Evolutionary conservation across 2,797 vertebrate species (phyloP).

Genomic region (Pelobates cultripes): DNA sequence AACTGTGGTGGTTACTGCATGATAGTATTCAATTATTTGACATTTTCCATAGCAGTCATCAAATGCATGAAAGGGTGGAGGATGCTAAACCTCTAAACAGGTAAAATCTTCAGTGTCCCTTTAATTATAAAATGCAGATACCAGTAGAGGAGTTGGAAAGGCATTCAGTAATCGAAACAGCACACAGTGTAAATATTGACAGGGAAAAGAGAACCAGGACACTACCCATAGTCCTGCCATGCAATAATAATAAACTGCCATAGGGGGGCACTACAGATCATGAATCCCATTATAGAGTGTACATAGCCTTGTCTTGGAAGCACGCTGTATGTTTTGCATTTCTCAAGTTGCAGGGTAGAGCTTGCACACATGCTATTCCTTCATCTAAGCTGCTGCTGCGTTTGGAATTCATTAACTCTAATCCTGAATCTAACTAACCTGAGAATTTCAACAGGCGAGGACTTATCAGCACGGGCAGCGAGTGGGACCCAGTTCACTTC

Average conservation of each 20-base stretch:
- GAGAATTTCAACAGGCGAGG: conserved; percentile 58
- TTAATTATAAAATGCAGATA: too few relatives aligned
- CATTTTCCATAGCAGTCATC: too few relatives aligned
- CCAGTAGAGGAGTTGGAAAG: background rate
- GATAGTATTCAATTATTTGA: too few relatives aligned
- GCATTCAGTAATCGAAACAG: background rate
- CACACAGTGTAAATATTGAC: background rate
- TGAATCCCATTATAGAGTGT: background rate
- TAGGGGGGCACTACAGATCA: conserved; percentile 19
- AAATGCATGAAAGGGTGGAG: too few relatives aligned
- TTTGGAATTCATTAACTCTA: conserved; percentile 63
- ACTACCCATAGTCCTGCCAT: background rate
- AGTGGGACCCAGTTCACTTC: conserved; percentile 66
- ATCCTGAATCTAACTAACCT: conserved; percentile 61
- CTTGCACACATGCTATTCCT: conserved; percentile 28
- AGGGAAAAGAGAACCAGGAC: background rate
- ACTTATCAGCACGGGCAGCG: conserved; percentile 61
- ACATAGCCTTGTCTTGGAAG: conserved; percentile 50
- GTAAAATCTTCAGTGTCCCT: too few relatives aligned
- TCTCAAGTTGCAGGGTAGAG: conserved; percentile 31
- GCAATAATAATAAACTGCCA: conserved; percentile 7
- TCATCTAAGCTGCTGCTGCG: conserved; percentile 57
- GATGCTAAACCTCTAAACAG: too few relatives aligned
- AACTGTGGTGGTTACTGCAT: too few relatives aligned
- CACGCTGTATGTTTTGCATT: conserved; percentile 48